phyloP scores from a whole-genome alignment of 2,797 vertebrate species.

The Gouania willdenowi region DNA sequence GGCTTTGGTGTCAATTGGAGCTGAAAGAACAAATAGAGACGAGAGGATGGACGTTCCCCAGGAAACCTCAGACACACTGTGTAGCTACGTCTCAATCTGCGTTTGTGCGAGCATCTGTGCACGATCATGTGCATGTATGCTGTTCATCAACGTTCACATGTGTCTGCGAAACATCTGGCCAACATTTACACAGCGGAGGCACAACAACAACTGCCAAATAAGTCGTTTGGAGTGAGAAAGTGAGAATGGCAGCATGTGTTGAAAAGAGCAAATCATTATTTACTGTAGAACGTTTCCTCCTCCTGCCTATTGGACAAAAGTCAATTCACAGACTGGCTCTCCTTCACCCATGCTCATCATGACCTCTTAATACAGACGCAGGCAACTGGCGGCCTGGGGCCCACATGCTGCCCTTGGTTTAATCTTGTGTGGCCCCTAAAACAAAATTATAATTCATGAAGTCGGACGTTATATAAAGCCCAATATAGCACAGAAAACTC shows the following conservation, averaged over 20 bases:
- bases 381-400: too few relatives aligned
- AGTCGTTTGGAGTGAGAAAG: slow-evolving; percentile 53
- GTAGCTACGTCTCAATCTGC: slow-evolving; percentile 1
- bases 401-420: too few relatives aligned
- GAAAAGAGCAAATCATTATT: slow-evolving; percentile 45
- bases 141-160: slow-evolving; percentile 52
- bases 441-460: too few relatives aligned
- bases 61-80: slow-evolving; percentile 10
- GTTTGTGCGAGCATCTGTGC: slow-evolving; percentile 21
- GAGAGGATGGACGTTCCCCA: too few relatives aligned
- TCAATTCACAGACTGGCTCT: slow-evolving; percentile 41
- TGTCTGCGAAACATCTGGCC: slow-evolving; percentile 69
- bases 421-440: too few relatives aligned
- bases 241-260: slow-evolving; percentile 52
- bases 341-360: slow-evolving; percentile 27
- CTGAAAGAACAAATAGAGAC: slow-evolving; percentile 55
- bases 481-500: too few relatives aligned
- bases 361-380: slow-evolving; percentile 23
- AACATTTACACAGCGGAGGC: slow-evolving; percentile 63
- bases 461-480: too few relatives aligned
- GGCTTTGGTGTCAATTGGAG: slow-evolving; percentile 23
- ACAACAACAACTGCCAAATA: slow-evolving; percentile 62
- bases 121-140: slow-evolving; percentile 13
- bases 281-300: slow-evolving; percentile 42
- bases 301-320: slow-evolving; percentile 11